Evolutionary conservation across 2,113 vertebrate genomes (phyloP).

Genomic region (Tichodroma muraria): DNA sequence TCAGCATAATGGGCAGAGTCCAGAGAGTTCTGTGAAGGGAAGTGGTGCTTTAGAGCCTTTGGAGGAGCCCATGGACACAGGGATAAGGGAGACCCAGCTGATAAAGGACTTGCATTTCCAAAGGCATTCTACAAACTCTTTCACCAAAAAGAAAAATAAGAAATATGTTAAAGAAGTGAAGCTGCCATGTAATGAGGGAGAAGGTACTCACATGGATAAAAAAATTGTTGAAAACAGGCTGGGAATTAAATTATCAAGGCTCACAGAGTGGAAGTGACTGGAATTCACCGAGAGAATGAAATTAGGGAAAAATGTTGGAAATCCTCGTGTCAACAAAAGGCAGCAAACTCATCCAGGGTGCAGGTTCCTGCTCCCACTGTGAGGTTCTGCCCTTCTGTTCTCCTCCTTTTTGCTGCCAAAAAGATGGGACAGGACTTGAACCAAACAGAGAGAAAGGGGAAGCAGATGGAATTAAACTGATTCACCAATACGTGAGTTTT

Average conservation of each 20-base stretch:
- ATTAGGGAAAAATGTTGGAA: not conserved
- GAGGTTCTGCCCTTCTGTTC: not conserved
- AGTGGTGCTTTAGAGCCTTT: not conserved
- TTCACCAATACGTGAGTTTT: not conserved
- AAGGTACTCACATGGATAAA: not conserved
- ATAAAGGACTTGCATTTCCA: not conserved
- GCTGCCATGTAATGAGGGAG: not conserved
- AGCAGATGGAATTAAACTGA: not conserved
- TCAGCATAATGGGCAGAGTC: not conserved
- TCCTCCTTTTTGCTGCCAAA: not conserved
- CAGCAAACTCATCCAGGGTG: not conserved
- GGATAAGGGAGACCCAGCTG: not conserved
- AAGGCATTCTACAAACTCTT: not conserved
- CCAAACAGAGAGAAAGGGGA: not conserved
- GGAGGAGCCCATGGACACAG: not conserved
- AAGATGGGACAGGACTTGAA: not conserved
- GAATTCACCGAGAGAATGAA: not conserved
- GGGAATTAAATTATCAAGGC: not conserved
- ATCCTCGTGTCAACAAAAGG: not conserved
- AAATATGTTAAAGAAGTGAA: not conserved
- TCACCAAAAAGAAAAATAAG: not conserved
- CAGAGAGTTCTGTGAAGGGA: not conserved
- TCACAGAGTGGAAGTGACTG: not conserved
- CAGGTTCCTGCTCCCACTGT: not conserved
- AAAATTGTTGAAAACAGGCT: not conserved